Evolutionary conservation across 37 sponge, comb jelly and placozoan species (phyloP).

Genomic region (Spongilla lacustris): DNA sequence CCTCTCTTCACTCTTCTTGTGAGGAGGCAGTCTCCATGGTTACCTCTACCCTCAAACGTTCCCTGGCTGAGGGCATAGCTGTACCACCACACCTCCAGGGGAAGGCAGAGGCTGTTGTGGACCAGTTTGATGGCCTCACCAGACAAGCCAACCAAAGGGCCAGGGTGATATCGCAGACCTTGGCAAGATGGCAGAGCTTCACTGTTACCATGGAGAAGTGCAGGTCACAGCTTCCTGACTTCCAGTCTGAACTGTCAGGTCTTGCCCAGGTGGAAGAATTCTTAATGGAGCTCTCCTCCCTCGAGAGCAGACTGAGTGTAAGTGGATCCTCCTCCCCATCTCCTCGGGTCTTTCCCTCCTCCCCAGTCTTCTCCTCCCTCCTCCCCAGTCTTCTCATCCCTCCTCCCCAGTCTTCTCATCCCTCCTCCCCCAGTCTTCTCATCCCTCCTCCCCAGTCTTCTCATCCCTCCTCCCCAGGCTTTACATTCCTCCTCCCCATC

Average conservation of each 20-base stretch:
- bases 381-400: too few relatives aligned
- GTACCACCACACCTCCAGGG: constrained; percentile 16
- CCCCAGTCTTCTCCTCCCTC: neutral
- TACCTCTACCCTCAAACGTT: constrained; percentile 10
- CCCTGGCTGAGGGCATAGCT: neutral
- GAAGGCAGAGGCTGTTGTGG: neutral
- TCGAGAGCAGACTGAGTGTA: constrained; percentile 30
- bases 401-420: constrained; percentile 2
- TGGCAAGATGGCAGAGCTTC: constrained; percentile 24
- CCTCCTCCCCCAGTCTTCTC: too few relatives aligned
- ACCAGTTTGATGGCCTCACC: constrained; percentile 6
- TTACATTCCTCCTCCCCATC: constrained; percentile 6
- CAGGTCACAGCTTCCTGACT: neutral
- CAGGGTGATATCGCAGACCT: constrained; percentile 16
- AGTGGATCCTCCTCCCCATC: too few relatives aligned
- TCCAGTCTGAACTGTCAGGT: constrained; percentile 20
- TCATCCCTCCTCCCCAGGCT: too few relatives aligned
- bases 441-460: neutral
- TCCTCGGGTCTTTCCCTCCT: neutral
- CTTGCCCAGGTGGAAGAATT: constrained; percentile 28
- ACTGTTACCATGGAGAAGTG: neutral
- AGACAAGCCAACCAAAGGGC: constrained; percentile 12
- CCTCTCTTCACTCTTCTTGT: constrained; percentile 10
- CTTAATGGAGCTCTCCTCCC: constrained; percentile 33
- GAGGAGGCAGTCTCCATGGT: constrained; percentile 1